Evolutionary conservation across 2,888 invertebrate species (phyloP), one percentile per base, ranked within the genome.

Genomic region (Lepidocyrtinus sp.): DNA sequence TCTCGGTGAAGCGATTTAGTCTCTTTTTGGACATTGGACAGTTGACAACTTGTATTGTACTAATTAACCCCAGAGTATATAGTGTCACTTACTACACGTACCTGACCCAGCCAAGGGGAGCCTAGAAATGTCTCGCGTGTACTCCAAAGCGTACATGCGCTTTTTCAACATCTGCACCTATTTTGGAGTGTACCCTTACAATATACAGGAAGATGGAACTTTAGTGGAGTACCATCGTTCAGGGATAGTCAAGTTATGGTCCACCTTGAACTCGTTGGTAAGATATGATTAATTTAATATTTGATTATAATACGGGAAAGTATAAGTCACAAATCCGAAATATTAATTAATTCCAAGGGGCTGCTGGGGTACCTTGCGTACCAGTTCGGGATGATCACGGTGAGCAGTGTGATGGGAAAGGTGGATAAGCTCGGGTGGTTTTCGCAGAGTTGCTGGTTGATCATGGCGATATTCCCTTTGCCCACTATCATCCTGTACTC

Each of bases 381-480:
- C 81, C 86, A 86, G 74, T 82, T 86, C 22, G 84, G 83, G 12
- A 85, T 86, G 85, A 84, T 86, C 82, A 86, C 86, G 1, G 79
- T 86, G 21, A 80, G 77, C 21, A 75, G 75, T 12, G 84, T 86
- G 25, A 61, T 86, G 77, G 86, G 86, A 1, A 74, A 81, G n/a
- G 86, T 85, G 21, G 83, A 86, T 75, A 86, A 86, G 70, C 72
- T 86, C 0, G 86, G 85, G 50, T 86, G 86, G 86, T 86, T 86
- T 81, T 80, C 82, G 9, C 86, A 86, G 65, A 75, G 75, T 15
- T 86, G 86, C 73, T 86, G 86, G 86, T 83, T 86, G 67, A 86
- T 86, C 78, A 85, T 86, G 84, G 82, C 83, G 19, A 73, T 86
- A 5, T 86, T 86, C 67, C 86, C 86, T 0, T 73, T 86, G 7